A percentile compares a stretch with the other conserved stretches of the same genome.
These are phyloP conservation scores for Rotaria sp. DNA, from an alignment of 2,888 invertebrate species.

Conservation along the genomic window DNA sequence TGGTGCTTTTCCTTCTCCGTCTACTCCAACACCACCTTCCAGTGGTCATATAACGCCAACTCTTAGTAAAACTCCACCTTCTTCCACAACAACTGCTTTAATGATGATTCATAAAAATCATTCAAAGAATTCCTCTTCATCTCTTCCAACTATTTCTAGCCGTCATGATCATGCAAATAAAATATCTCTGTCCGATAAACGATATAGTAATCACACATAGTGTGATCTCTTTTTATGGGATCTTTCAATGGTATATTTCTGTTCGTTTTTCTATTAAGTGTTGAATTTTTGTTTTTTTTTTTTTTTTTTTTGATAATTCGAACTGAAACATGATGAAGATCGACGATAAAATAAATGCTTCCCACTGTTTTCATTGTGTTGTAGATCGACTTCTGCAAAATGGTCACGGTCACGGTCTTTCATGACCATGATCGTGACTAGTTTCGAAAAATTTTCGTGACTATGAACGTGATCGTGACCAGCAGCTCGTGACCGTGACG, in stretches of 20 bases:
- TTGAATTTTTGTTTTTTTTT: neutral
- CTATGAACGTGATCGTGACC: too few relatives aligned
- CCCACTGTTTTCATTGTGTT: too few relatives aligned
- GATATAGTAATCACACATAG: neutral
- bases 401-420: too few relatives aligned
- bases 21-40: neutral
- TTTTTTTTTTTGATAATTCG: neutral
- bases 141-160: neutral
- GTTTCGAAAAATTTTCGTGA: too few relatives aligned
- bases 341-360: neutral
- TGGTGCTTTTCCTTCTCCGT: neutral
- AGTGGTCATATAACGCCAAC: too few relatives aligned
- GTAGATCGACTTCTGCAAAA: too few relatives aligned
- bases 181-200: neutral
- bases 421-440: too few relatives aligned
- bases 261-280: neutral
- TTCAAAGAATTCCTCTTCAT: neutral
- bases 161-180: neutral
- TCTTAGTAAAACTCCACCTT: neutral
- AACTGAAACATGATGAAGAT: neutral
- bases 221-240: neutral
- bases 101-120: neutral
- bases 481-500: too few relatives aligned
- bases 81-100: neutral
- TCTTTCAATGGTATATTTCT: neutral